Evolutionary conservation across 2,888 invertebrate genomes (phyloP).

Genomic region (Mythimna vitellina): DNA sequence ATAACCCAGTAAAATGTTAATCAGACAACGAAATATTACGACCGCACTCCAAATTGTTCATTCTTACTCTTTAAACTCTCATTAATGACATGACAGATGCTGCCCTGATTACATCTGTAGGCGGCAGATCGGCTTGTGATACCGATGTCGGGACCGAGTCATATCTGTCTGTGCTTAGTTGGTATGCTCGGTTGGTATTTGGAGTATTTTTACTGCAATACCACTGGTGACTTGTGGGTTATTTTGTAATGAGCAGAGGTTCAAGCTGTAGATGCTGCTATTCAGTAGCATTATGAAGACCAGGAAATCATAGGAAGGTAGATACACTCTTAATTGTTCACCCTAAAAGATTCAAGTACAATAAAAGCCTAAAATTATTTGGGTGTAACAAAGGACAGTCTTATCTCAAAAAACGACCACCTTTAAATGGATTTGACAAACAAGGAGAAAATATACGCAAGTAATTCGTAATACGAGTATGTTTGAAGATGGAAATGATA

Average conservation of each 20-base stretch:
- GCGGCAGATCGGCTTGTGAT: conserved; percentile 61
- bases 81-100: conserved; percentile 60
- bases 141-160: conserved; percentile 23
- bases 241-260: conserved; percentile 5
- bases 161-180: conserved; percentile 41
- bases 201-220: conserved; percentile 52
- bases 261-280: not conserved
- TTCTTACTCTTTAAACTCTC: conserved; percentile 52
- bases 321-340: not conserved
- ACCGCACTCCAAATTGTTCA: conserved; percentile 47
- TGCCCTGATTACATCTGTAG: conserved; percentile 51
- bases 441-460: no score
- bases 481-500: no score
- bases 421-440: no score
- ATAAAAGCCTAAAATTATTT: no score
- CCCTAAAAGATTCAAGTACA: no score
- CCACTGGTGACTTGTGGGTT: conserved; percentile 40
- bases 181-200: conserved; percentile 46
- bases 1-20: conserved; percentile 37
- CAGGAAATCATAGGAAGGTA: not conserved
- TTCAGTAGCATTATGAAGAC: no score
- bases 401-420: no score
- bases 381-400: no score
- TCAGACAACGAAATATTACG: conserved; percentile 53
- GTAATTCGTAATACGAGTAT: no score